Evolutionary conservation across 2,888 invertebrate species (phyloP).

Genomic region (Ophraella communa): DNA sequence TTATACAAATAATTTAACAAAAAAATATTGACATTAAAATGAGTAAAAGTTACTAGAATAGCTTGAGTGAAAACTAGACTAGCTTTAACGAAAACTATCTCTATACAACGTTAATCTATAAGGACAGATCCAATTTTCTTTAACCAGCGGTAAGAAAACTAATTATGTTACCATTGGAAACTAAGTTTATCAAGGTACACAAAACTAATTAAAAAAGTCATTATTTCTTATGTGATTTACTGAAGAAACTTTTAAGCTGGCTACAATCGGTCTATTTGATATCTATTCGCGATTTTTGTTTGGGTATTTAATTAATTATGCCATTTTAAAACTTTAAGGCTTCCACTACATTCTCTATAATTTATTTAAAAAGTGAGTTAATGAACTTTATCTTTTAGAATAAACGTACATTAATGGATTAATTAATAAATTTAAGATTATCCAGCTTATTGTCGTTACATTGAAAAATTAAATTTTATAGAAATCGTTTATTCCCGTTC

Average conservation of each 20-base stretch:
- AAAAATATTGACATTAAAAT: too few relatives aligned
- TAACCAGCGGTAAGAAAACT: constrained; percentile 19
- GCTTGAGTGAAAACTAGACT: neutral
- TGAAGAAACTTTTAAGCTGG: constrained; percentile 17
- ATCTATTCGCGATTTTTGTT: constrained; percentile 14
- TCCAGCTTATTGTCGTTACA: too few relatives aligned
- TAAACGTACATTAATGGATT: too few relatives aligned
- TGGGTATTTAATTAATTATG: constrained; percentile 26
- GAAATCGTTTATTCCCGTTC: too few relatives aligned
- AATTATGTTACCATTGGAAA: constrained; percentile 26
- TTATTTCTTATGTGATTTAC: constrained; percentile 33
- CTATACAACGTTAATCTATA: constrained; percentile 13
- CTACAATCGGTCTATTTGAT: neutral
- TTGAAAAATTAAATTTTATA: too few relatives aligned
- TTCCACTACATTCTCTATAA: too few relatives aligned
- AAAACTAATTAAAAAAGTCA: constrained; percentile 35
- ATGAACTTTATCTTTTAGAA: too few relatives aligned
- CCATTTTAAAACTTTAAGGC: constrained; percentile 21
- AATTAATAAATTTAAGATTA: too few relatives aligned
- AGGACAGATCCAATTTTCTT: constrained; percentile 16
- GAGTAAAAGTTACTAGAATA: neutral
- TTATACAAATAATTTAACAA: too few relatives aligned
- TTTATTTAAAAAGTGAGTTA: too few relatives aligned
- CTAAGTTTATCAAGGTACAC: constrained; percentile 23
- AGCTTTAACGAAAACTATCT: neutral